Evolutionary conservation across 2,888 invertebrate species (phyloP), one percentile per base, ranked within the genome.

Genomic region (Phlogophora meticulosa): DNA sequence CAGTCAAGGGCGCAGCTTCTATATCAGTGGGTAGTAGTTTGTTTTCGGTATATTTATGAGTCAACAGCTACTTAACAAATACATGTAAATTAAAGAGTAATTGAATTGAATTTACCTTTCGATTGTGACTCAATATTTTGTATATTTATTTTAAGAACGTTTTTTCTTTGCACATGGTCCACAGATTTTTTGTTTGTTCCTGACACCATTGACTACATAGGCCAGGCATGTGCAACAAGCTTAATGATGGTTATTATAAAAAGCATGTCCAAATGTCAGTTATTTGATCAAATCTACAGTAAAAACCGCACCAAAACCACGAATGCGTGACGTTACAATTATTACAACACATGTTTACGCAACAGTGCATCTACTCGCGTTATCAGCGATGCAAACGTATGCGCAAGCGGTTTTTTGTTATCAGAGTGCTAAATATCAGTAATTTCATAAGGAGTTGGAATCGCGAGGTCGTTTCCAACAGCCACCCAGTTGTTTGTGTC

Each of bases 391-490:
- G 55, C 48, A 42, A 45, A 28, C 42, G 61, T 17, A 67, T 53
- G 34, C 49, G 61, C 53, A 74, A 45, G 48, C 32, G 28, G 2
- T 36, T 59, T 28, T 66, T 59, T 58, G 34, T 61, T 60, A 51
- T 34, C 28, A 22, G 34, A 55, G 61, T 40, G 69, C 48, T 60
- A 76, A 78, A 68, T 49, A 46, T 38, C 32, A 36, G 45, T 62
- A 67, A 76, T 55, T 62, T 62, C 43, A 60, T 63, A 40, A 48
- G 20, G 17, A 36, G 42, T 58, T 64, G 20, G 40, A 38, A 43
- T n/a, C n/a, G n/a, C 46, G 74, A 45, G 81, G 72, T 77, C 80
- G 64, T 53, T 52, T 51, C n/a, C n/a, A n/a, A n/a, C n/a, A n/a
- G 11, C 13, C 59, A 46, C 48, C 53, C n/a, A 70, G 53, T 73